A percentile compares a stretch with the other conserved stretches of the same genome.
Conservation (phyloP, 2,888 invertebrate species). For the Gastracanthus pulcherrimus region DNA sequence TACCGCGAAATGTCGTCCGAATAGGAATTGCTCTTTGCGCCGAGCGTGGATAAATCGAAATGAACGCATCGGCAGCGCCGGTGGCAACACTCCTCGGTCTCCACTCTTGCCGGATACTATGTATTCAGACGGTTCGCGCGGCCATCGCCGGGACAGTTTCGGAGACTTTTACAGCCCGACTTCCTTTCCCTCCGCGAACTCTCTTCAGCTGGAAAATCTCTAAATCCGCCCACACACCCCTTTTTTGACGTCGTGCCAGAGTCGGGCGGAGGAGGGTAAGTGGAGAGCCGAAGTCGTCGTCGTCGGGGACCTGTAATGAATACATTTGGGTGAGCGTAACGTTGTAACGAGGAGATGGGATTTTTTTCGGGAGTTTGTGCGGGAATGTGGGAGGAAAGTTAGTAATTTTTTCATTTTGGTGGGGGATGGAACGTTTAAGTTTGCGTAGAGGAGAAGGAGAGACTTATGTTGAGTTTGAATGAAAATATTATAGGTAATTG, state of each 20-base stretch:
- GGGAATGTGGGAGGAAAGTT: too few species aligned
- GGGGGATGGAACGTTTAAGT: too few species aligned
- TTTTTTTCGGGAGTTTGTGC: too few species aligned
- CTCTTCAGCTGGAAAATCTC: constrained; percentile 58
- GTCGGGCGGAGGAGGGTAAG: neutral
- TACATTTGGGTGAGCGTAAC: constrained; percentile 15
- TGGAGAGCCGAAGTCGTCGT: too few species aligned
- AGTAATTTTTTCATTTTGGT: too few species aligned
- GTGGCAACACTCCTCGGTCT: constrained; percentile 40
- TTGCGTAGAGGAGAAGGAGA: too few species aligned
- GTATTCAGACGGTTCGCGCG: constrained; percentile 54
- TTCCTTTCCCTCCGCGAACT: neutral
- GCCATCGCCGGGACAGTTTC: constrained; percentile 54
- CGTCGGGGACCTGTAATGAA: constrained; percentile 43
- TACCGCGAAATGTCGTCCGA: constrained; percentile 75
- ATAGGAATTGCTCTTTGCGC: constrained; percentile 71
- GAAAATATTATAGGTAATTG: too few species aligned
- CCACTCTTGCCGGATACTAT: constrained; percentile 31
- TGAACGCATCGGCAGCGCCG: constrained; percentile 57
- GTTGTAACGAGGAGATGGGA: neutral
- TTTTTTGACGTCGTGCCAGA: constrained; percentile 6
- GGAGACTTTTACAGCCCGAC: constrained; percentile 58
- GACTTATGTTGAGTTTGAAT: too few species aligned
- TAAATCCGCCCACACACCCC: constrained; percentile 47
- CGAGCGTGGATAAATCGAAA: constrained; percentile 57